Evolutionary conservation across 2,113 vertebrate species (phyloP).

Genomic region (Eudyptes chrysolophus): DNA sequence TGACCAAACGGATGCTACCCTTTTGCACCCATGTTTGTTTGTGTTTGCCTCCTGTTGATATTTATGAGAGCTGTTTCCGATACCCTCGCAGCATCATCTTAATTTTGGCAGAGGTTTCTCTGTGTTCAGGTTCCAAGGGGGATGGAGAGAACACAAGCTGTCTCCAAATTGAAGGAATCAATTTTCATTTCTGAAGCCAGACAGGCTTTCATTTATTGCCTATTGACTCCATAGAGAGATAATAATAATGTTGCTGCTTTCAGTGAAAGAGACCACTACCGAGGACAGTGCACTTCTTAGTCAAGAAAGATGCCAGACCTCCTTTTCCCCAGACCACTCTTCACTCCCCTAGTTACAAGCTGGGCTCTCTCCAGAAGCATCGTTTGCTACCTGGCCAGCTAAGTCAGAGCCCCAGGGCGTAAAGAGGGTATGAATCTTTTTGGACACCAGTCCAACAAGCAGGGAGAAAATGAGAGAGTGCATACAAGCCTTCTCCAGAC

Average conservation of each 20-base stretch:
- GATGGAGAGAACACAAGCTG: neutral
- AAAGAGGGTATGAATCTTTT: neutral
- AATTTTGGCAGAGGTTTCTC: constrained; percentile 18
- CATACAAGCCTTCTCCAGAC: neutral
- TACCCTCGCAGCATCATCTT: neutral
- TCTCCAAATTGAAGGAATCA: constrained; percentile 40
- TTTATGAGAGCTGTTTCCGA: neutral
- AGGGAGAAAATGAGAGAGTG: neutral
- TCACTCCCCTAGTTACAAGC: neutral
- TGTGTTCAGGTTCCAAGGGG: neutral
- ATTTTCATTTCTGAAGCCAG: constrained; percentile 44
- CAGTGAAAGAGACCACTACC: neutral
- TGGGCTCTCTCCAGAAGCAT: neutral
- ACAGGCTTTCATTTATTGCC: constrained; percentile 20
- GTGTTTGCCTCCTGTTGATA: constrained; percentile 20
- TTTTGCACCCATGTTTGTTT: constrained; percentile 34
- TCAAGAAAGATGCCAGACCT: neutral
- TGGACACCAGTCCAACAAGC: neutral
- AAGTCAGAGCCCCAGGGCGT: neutral
- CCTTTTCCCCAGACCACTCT: neutral
- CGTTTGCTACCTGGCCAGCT: neutral
- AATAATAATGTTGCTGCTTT: constrained; percentile 4
- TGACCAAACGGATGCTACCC: neutral
- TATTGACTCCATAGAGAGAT: constrained; percentile 3
- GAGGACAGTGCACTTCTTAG: neutral